These are phyloP conservation scores for Salvelinus namaycush DNA, from an alignment of 2,113 vertebrate species.

Conservation along the genomic window DNA sequence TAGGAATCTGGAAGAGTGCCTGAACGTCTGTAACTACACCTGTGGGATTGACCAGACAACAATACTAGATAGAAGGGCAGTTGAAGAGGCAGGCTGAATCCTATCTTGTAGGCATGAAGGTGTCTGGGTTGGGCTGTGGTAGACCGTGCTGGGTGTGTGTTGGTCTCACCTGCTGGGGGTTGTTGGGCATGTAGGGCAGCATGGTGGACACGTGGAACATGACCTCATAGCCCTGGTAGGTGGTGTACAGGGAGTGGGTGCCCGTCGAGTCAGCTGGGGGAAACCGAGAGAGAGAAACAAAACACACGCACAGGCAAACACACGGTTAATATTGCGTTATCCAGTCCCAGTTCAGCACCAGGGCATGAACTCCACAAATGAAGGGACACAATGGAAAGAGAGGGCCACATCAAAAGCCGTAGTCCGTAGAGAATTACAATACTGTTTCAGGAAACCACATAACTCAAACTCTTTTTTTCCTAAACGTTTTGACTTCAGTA, in stretches of 20 bases:
- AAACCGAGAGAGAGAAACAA: neutral
- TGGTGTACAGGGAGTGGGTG: conserved; percentile 92
- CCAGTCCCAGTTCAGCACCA: too few species aligned
- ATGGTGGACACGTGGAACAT: conserved; percentile 98
- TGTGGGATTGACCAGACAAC: too few species aligned
- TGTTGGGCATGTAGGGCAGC: conserved; percentile 94
- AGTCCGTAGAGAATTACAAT: neutral
- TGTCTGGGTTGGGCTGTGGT: neutral
- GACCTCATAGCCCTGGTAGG: conserved; percentile 93
- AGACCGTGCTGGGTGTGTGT: neutral
- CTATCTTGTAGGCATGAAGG: neutral
- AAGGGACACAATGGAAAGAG: too few species aligned
- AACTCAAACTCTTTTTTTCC: neutral
- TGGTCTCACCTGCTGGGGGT: conserved; percentile 86
- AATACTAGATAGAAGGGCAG: too few species aligned
- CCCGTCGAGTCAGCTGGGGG: conserved; percentile 88
- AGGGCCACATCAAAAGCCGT: too few species aligned
- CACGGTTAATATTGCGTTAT: too few species aligned
- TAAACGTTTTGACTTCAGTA: too few species aligned
- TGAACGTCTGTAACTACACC: too few species aligned
- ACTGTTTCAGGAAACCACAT: neutral
- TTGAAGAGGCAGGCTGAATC: neutral
- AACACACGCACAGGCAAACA: too few species aligned
- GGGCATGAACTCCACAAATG: too few species aligned
- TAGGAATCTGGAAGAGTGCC: too few species aligned